A percentile compares a stretch with the other conserved stretches of the same genome.
These are phyloP conservation scores for Dendronephthya gigantea DNA, from an alignment of 64 coral and sea anemone genomes.

Conservation along the genomic window DNA sequence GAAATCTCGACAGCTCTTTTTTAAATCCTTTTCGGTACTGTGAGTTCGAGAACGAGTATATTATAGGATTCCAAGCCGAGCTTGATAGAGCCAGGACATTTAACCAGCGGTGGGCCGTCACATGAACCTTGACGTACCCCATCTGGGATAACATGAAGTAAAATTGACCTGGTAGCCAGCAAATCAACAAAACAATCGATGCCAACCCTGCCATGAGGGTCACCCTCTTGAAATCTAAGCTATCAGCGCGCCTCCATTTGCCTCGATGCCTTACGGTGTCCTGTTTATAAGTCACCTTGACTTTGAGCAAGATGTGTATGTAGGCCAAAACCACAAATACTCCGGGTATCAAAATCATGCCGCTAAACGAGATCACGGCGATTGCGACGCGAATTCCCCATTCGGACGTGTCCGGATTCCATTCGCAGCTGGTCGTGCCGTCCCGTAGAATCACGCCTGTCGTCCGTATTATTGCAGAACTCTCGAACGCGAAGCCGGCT, in stretches of 20 bases:
- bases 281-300: background rate
- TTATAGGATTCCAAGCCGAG: background rate
- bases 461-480: background rate
- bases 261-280: background rate
- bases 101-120: background rate
- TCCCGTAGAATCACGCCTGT: background rate
- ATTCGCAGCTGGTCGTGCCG: background rate
- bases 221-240: background rate
- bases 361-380: background rate
- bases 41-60: background rate
- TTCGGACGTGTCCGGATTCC: background rate
- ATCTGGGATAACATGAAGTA: background rate
- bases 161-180: background rate
- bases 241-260: background rate
- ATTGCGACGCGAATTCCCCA: background rate
- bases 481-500: background rate
- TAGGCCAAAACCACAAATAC: background rate
- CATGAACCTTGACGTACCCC: background rate
- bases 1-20: background rate
- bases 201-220: background rate
- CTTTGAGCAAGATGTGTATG: background rate
- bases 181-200: background rate
- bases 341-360: background rate
- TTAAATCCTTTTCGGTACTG: background rate
- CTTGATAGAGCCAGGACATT: background rate